Percentiles rank a stretch among this genome's conserved stretches.
Evolutionary conservation across 2,888 invertebrate genomes (phyloP).

Genomic region (Adelphocoris suturalis): DNA sequence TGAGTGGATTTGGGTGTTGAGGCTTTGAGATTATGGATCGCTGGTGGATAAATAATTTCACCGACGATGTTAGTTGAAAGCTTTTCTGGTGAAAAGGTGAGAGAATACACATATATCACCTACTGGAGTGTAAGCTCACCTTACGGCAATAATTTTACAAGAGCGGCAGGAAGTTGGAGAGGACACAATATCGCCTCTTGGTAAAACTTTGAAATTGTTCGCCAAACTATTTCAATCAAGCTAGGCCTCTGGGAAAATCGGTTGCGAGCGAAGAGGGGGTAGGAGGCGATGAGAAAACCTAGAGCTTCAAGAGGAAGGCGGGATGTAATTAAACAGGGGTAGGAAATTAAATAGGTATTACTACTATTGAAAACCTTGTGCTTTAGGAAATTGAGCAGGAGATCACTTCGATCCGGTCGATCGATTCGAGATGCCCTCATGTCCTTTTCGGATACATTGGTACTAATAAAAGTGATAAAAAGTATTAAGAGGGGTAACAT

Average conservation of each 20-base stretch:
- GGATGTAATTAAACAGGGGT: constrained; percentile 42
- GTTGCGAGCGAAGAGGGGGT: neutral
- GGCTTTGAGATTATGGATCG: neutral
- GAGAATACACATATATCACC: constrained; percentile 40
- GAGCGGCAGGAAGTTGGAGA: constrained; percentile 24
- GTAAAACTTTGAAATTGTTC: constrained; percentile 59
- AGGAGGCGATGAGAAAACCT: constrained; percentile 51
- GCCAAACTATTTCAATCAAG: constrained; percentile 61
- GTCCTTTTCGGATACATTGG: too few relatives aligned
- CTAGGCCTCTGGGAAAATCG: constrained; percentile 34
- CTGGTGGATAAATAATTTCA: constrained; percentile 29
- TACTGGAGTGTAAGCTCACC: constrained; percentile 31
- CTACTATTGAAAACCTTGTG: constrained; percentile 1
- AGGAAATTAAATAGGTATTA: constrained; percentile 26
- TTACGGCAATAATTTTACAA: constrained; percentile 56
- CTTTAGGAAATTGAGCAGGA: neutral
- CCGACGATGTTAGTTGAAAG: constrained; percentile 44
- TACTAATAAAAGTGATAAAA: too few relatives aligned
- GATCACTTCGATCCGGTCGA: neutral
- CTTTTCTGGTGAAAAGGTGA: neutral
- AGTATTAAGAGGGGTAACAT: too few relatives aligned
- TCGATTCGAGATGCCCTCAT: neutral
- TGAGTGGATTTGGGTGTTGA: neutral
- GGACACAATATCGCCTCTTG: constrained; percentile 40
- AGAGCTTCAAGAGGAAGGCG: neutral